These are phyloP conservation scores for Pardosa pseudoannulata DNA, from an alignment of 2,888 invertebrate genomes.

Conservation along the genomic window DNA sequence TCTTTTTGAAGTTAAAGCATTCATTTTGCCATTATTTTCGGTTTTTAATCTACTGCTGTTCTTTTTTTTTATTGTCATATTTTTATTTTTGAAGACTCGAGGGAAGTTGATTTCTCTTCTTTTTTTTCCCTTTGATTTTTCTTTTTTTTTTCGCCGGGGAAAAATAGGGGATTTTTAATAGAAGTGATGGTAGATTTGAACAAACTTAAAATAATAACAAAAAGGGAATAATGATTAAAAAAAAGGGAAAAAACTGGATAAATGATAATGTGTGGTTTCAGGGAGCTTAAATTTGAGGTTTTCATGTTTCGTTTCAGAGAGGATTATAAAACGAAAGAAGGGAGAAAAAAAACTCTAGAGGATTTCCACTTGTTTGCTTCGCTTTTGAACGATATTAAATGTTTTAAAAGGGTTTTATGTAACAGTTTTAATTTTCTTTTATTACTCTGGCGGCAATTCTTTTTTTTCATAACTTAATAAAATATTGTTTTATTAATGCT, in stretches of 20 bases:
- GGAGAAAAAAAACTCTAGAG: background rate
- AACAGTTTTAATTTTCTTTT: no score
- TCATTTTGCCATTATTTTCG: background rate
- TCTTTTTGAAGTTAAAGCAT: background rate
- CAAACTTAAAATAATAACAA: background rate
- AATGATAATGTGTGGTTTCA: background rate
- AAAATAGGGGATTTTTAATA: background rate
- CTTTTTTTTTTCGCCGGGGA: background rate
- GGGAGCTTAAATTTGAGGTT: background rate
- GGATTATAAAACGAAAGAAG: background rate
- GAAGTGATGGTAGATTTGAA: background rate
- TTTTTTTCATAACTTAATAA: no score
- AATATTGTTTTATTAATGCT: no score
- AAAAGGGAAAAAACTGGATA: background rate
- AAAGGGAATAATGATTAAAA: background rate
- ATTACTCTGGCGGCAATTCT: no score
- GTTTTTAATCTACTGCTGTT: background rate
- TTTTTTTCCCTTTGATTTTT: background rate
- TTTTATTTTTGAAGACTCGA: background rate
- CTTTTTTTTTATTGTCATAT: background rate
- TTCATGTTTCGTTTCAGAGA: background rate
- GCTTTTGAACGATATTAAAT: no score
- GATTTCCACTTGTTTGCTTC: background rate
- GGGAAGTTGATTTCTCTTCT: background rate
- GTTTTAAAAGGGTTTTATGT: no score